Evolutionary conservation across 2,113 vertebrate genomes (phyloP).

Genomic region (Ageneiosus marmoratus): DNA sequence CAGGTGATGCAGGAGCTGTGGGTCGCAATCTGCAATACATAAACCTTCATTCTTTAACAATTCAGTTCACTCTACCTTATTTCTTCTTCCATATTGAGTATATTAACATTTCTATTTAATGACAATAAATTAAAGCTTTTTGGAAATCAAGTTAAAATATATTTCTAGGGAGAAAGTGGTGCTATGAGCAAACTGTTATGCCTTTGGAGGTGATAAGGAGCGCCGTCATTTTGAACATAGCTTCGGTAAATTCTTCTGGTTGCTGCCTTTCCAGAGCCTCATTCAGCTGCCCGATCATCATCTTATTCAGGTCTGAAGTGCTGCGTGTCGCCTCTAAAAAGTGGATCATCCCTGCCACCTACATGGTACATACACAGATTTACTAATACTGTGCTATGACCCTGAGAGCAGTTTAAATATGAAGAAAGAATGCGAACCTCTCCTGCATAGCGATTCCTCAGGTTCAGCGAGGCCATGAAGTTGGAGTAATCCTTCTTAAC

Average conservation of each 20-base stretch:
- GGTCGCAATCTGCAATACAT: conserved; percentile 82
- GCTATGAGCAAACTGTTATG: conserved; percentile 47
- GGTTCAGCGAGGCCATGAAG: conserved; percentile 98
- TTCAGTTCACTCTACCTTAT: no score
- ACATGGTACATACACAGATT: conserved; percentile 26
- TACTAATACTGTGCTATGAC: background rate
- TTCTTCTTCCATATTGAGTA: background rate
- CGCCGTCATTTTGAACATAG: conserved; percentile 96
- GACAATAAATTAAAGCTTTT: background rate
- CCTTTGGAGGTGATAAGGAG: conserved; percentile 94
- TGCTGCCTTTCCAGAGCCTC: conserved; percentile 78
- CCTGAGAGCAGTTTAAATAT: background rate
- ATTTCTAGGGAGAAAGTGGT: background rate
- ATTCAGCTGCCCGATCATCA: conserved; percentile 88
- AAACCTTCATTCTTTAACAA: background rate
- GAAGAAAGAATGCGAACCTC: conserved; percentile 73
- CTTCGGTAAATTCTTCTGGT: conserved; percentile 87
- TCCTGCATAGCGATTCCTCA: conserved; percentile 94
- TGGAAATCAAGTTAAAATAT: background rate
- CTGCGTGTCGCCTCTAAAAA: conserved; percentile 84
- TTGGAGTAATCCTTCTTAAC: conserved; percentile 99
- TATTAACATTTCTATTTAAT: background rate
- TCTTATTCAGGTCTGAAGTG: conserved; percentile 84
- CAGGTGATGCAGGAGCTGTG: conserved; percentile 92
- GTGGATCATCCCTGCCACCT: conserved; percentile 97